Evolutionary conservation across 2,113 vertebrate genomes (phyloP).

Genomic region (Syrrhaptes paradoxus): DNA sequence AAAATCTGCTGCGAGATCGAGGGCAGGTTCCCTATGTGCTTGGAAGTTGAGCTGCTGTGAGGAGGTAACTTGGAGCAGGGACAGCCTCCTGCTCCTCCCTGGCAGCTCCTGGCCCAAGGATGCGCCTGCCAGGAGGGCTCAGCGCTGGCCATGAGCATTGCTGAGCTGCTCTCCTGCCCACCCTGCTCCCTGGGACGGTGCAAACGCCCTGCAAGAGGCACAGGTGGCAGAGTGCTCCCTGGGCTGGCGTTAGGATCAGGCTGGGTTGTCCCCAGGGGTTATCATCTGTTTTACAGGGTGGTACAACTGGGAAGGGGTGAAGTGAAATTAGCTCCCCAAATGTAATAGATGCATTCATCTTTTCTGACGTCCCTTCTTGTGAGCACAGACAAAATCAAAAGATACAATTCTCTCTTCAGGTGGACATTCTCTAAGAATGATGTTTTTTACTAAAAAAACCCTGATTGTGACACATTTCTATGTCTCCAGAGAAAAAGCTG

Average conservation of each 20-base stretch:
- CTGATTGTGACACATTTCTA: background rate
- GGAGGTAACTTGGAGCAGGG: background rate
- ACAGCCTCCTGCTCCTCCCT: background rate
- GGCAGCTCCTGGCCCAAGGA: too few relatives aligned
- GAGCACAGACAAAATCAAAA: background rate
- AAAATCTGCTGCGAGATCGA: background rate
- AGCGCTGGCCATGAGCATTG: accelerated
- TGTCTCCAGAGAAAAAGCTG: background rate
- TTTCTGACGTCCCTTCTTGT: background rate
- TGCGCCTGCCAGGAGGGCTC: background rate
- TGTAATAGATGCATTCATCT: accelerated
- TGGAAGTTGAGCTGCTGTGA: background rate
- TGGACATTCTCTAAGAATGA: background rate
- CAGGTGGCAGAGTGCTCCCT: background rate
- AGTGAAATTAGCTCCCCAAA: background rate
- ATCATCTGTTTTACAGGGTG: background rate
- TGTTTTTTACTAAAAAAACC: accelerated
- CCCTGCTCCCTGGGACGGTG: background rate
- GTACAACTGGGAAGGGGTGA: background rate
- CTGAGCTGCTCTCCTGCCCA: background rate
- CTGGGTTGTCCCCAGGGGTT: background rate
- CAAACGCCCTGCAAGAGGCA: background rate
- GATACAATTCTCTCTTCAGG: background rate
- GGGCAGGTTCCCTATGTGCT: background rate
- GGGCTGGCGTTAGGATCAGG: accelerated